These are phyloP conservation scores for Xiphophorus hellerii DNA, from an alignment of 2,113 vertebrate species.

Conservation along the genomic window DNA sequence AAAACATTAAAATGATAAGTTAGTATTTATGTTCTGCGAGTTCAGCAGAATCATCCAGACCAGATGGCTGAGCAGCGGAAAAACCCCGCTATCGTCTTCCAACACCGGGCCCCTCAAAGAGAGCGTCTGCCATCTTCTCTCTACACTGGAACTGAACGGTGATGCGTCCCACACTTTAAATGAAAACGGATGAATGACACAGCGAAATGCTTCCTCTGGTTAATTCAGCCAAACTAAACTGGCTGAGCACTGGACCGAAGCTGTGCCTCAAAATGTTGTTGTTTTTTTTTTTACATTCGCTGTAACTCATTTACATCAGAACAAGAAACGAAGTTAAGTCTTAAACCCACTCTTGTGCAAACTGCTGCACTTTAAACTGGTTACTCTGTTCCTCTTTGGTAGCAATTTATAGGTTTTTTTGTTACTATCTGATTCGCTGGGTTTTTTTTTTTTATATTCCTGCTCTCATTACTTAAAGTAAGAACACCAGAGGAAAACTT, in stretches of 20 bases:
- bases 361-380: background rate
- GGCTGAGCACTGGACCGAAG: background rate
- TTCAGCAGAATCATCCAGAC: constrained; percentile 48
- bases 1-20: constrained; percentile 32
- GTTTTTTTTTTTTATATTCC: background rate
- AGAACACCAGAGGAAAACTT: background rate
- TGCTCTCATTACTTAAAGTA: background rate
- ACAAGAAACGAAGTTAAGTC: background rate
- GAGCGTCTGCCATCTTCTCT: constrained; percentile 9
- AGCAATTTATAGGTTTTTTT: too few relatives aligned
- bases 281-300: background rate
- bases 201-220: background rate
- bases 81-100: constrained; percentile 29
- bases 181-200: background rate
- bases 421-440: background rate
- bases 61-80: constrained; percentile 59
- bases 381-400: too few relatives aligned
- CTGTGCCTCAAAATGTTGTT: background rate
- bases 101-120: background rate
- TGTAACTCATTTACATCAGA: background rate
- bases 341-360: background rate
- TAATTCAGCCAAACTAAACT: background rate
- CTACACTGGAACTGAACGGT: background rate
- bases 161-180: background rate
- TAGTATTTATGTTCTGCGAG: constrained; percentile 32